Evolutionary conservation across 2,888 invertebrate species (phyloP), one percentile per base, ranked within the genome.

Genomic region (Conomelus anceps): DNA sequence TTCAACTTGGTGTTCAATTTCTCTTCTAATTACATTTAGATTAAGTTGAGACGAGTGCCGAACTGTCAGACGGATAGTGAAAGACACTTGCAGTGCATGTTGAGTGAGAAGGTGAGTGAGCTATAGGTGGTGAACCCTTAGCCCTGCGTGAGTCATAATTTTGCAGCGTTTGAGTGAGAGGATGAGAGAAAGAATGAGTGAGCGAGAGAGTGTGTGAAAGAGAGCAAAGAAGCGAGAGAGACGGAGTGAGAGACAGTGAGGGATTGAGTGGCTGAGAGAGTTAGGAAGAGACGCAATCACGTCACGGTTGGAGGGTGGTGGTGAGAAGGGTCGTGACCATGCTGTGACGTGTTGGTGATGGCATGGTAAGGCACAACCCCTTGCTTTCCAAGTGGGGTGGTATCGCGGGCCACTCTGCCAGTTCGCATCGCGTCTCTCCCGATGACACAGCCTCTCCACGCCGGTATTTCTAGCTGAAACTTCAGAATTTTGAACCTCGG

Each of bases 321-420:
- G 84, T 13, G 88, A 34, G 84, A 29, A 26, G 29, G 22, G 87
- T 26, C n/a, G 23, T 22, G n/a, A 29, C 11, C 89, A 34, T 22
- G 84, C 29, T 34, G 63, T 86, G 41, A 29, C 89, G 29, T 91
- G 91, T 86, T 91, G 23, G 41, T 90, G 88, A 63, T 3, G 22
- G 22, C 89, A 85, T 22, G 91, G 86, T 63, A 9, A n/a, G n/a
- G 63, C 63, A 6, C 63, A 4, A 63, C 63, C 63, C 34, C 34
- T 34, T n/a, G n/a, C n/a, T n/a, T n/a, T n/a, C 90, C 88, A 11
- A 91, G 85, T 11, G 89, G 86, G 41, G 91, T 90, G 22, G 86
- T 63, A 3, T 88, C 88, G 11, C 90, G 22, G 1, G 90, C 26
- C 6, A n/a, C n/a, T 88, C 22, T 85, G 91, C 89, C 0, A 91